Base-by-base conservation (phyloP, 2,888 invertebrate genomes). In the Noctua pronuba region DNA sequence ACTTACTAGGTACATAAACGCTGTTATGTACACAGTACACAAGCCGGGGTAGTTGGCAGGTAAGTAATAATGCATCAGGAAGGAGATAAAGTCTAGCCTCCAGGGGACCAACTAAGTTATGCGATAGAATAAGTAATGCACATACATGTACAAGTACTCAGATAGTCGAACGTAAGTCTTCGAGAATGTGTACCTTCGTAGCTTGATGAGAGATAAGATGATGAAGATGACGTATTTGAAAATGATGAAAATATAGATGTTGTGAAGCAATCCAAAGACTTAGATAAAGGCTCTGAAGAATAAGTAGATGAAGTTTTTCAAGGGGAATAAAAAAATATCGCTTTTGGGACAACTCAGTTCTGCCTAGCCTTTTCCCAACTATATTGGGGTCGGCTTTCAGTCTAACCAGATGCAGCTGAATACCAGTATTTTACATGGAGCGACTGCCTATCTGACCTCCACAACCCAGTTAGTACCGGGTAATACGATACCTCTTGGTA, bases 51-150 rank as follows among this genome's bases (percentile, higher is more conserved):
- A 62, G 75, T 86, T 71, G 71, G 76, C 71, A 70, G 38, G 74
- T 80, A 75, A 77, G 76, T 82, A 86, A 78, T 86, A 86, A 86
- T 87, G 60, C 66, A 84, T 86, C 83, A 87, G 82, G 82, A 84
- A 84, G 85, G 65, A 86, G 84, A 86, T 78, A 84, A 86, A 78
- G 81, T 87, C 76, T 64, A 65, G 67, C 73, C 88, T 82, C 77
- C 77, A 68, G 79, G 77, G 84, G 21, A 77, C 77, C 66, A 76
- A 84, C 79, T 80, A 80, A 85, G 87, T 87, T 87, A 84, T 77
- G 80, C 83, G 79, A 78, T 66, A 85, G 79, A 84, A 84, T 75
- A 82, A 72, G 72, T 84, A 86, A 85, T 86, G 73, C 49, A 75
- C 66, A 71, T 78, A 73, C 73, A 75, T 83, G 79, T 73, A 64